Evolutionary conservation across 2,797 vertebrate species (phyloP), one percentile per base, ranked within the genome.

Genomic region (Megaceryle alcyon): DNA sequence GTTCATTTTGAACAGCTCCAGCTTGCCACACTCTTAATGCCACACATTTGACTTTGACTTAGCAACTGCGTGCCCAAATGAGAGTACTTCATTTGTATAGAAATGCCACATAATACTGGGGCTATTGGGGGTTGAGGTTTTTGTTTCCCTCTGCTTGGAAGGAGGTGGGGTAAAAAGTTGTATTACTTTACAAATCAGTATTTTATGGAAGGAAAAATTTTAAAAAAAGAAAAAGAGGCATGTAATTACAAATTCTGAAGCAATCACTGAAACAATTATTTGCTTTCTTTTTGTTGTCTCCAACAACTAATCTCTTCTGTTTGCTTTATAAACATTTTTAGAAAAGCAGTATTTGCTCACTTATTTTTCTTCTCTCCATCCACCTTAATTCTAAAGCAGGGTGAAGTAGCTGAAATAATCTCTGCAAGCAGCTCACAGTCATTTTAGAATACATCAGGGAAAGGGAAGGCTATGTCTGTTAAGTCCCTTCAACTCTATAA

Each of bases 261-360:
- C 16, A 59, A 51, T 25, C 59, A 39, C 73, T 57, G 16, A 91
- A 94, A 86, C 16, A 59, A 51, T 25, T 63, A 39, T 41, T 69
- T 79, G 43, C 15, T 71, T 69, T 59, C 17, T 72, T 17, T 80
- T 78, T 21, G 46, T 44, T 66, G 23, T n/a, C 17, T 83, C 51
- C 39, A 57, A 69, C 35, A 61, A 69, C 18, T 35, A 65, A 73
- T 29, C 8, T 56, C 43, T 14, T 68, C 8, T 80, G 82, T 29
- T 33, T 22, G n/a, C 29, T 86, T 79, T 33, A 65, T 44, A 26
- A 89, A 64, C 13, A 43, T 59, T 94, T 91, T 60, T 6, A 48
- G 70, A 93, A 96, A 82, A 93, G 51, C 39, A 85, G 37, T 61
- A 86, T 68, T 80, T 92, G 76, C 71, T 73, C 53, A 81, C 33